Evolutionary conservation across 2,113 vertebrate genomes (phyloP).

Genomic region (Cheilinus undulatus): DNA sequence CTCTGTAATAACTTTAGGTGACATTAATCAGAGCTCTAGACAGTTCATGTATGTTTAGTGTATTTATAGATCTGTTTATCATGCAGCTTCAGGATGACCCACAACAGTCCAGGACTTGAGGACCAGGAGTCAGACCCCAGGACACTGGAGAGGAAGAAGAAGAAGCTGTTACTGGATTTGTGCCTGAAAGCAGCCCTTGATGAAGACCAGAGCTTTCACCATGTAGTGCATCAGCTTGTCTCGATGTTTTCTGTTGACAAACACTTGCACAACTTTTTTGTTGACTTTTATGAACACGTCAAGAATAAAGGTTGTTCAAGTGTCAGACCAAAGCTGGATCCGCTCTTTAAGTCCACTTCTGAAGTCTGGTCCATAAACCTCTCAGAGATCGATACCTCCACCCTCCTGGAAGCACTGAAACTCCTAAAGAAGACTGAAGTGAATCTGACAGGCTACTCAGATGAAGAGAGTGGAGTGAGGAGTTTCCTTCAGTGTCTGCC

Average conservation of each 20-base stretch:
- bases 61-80: not conserved
- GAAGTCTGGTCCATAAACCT: too few species aligned
- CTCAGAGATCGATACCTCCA: too few species aligned
- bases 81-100: constrained; percentile 2
- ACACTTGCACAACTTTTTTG: not conserved
- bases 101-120: not conserved
- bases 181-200: constrained; percentile 8
- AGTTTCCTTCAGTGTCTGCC: too few species aligned
- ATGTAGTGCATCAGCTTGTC: not conserved
- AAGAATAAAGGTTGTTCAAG: not conserved
- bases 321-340: not conserved
- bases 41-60: not conserved
- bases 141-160: not conserved
- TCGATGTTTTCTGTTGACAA: not conserved
- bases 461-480: too few species aligned
- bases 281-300: not conserved
- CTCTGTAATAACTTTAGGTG: too few species aligned
- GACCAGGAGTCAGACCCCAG: not conserved
- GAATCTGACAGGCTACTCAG: too few species aligned
- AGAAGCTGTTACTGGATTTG: constrained; percentile 3
- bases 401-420: too few species aligned
- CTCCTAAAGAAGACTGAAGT: too few species aligned
- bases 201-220: not conserved
- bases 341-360: too few species aligned
- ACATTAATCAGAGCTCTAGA: too few species aligned